Evolutionary conservation across 1,140 invertebrate genomes (phyloP), one percentile per base, ranked within the genome.

Genomic region (Samia ricini): DNA sequence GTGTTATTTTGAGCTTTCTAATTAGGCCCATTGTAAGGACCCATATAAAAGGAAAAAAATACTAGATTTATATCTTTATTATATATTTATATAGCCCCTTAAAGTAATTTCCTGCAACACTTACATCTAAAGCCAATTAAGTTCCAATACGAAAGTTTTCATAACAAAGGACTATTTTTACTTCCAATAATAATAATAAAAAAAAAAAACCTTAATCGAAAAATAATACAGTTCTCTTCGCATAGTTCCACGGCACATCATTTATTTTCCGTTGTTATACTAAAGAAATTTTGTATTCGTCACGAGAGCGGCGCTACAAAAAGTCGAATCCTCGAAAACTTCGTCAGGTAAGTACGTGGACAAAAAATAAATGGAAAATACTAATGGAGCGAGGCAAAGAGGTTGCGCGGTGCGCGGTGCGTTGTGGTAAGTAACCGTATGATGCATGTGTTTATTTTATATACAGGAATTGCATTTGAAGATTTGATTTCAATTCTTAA

Each of bases 301-400:
- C 83, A 84, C 79, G 79, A 76, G 80, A 73, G 57, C 60, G 62
- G 59, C 77, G 76, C 71, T 81, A 81, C 74, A 87, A 87, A 89
- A 85, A 77, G 71, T 78, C 66, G 70, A 87, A 87, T 78, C 84
- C 85, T 84, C 77, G 76, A 88, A 75, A 85, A 71, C 81, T 78
- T 80, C 33, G 33, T 42, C 33, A 42, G 33, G 86, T 84, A 90
- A 85, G 85, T 90, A 88, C 81, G 87, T 83, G 84, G 84, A 88
- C 84, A 90, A 90, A 90, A 90, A 90, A 89, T 89, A 89, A 89
- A 89, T 89, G 85, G 83, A 88, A 89, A 87, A 88, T 86, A 87
- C 88, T 90, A 90, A 90, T 90, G 87, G 84, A 86, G 77, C 84
- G 78, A 65, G 77, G 76, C 79, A 65, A 72, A 78, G 85, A 82